phyloP scores from a whole-genome alignment of 2,797 vertebrate genomes.

The Chrosomus eos region DNA sequence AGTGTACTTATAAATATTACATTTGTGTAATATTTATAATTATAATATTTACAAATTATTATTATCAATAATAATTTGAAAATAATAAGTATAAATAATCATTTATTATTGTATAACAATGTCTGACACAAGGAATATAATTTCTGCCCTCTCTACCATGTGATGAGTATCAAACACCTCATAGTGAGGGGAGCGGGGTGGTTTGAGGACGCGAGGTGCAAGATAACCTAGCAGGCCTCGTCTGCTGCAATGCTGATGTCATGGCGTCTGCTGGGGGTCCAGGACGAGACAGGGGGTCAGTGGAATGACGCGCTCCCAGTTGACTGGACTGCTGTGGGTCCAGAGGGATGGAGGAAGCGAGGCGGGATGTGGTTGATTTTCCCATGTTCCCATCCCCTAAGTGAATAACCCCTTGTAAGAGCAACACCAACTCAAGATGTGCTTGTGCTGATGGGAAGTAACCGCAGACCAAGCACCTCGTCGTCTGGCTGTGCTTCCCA shows the following conservation, averaged over 20 bases:
- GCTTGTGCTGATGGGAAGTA: constrained; percentile 21
- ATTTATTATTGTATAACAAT: background rate
- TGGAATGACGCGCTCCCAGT: constrained; percentile 46
- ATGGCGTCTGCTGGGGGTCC: constrained; percentile 51
- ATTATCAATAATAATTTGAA: no score
- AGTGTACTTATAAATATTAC: background rate
- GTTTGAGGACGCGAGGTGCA: constrained; percentile 26
- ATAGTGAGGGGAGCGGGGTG: constrained; percentile 1
- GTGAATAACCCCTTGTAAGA: constrained; percentile 47
- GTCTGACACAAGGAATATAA: background rate
- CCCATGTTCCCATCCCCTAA: constrained; percentile 56
- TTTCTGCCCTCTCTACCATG: background rate
- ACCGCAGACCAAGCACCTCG: constrained; percentile 18
- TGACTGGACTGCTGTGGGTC: constrained; percentile 36
- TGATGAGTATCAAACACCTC: background rate
- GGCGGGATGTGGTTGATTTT: constrained; percentile 51
- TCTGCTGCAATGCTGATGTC: constrained; percentile 52
- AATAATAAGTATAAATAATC: background rate
- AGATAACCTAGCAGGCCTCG: constrained; percentile 17
- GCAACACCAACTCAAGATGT: constrained; percentile 28
- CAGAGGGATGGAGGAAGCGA: constrained; percentile 25
- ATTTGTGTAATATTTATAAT: no score
- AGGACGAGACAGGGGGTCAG: constrained; percentile 50
- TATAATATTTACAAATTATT: no score
- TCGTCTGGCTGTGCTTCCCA: background rate